Conservation (phyloP, 2,888 invertebrate species). For the Drosophila greeni region DNA sequence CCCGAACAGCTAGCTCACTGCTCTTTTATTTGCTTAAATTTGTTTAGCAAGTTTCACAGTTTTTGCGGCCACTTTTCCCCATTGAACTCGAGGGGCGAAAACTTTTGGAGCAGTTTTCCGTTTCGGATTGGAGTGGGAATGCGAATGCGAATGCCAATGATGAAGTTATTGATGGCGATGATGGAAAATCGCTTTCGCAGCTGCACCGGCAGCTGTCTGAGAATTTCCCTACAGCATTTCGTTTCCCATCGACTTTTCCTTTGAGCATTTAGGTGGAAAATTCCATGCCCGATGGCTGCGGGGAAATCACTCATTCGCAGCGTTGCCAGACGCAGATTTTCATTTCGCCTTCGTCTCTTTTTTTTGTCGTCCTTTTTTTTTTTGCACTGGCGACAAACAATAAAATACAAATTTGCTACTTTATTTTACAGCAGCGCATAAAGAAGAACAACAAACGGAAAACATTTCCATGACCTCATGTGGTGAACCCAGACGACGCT, state of each 20-base stretch:
- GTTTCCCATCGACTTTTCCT: slow-evolving; percentile 25
- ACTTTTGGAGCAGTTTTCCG: slow-evolving; percentile 26
- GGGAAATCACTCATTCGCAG: slow-evolving; percentile 43
- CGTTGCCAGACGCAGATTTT: slow-evolving; percentile 37
- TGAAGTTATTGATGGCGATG: slow-evolving; percentile 36
- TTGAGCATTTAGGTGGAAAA: slow-evolving; percentile 39
- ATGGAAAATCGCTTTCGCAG: slow-evolving; percentile 37
- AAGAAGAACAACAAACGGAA: slow-evolving; percentile 44
- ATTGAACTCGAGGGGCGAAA: slow-evolving; percentile 33
- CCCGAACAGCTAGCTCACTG: slow-evolving; percentile 10
- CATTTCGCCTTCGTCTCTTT: neutral
- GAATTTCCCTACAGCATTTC: slow-evolving; percentile 29
- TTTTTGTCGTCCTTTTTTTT: neutral
- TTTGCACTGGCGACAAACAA: slow-evolving; percentile 36
- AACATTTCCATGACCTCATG: slow-evolving; percentile 51
- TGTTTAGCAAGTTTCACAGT: slow-evolving; percentile 45
- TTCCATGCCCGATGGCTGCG: slow-evolving; percentile 14
- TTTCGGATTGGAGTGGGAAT: neutral
- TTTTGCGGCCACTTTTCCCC: slow-evolving; percentile 22
- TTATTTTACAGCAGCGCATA: slow-evolving; percentile 50
- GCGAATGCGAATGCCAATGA: slow-evolving; percentile 27
- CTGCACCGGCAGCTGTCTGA: slow-evolving; percentile 21
- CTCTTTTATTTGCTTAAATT: slow-evolving; percentile 37
- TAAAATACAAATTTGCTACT: slow-evolving; percentile 50
- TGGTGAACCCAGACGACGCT: slow-evolving; percentile 38